Evolutionary conservation across 2,797 vertebrate species (phyloP), one percentile per base, ranked within the genome.

Genomic region (Microhierax caerulescens): DNA sequence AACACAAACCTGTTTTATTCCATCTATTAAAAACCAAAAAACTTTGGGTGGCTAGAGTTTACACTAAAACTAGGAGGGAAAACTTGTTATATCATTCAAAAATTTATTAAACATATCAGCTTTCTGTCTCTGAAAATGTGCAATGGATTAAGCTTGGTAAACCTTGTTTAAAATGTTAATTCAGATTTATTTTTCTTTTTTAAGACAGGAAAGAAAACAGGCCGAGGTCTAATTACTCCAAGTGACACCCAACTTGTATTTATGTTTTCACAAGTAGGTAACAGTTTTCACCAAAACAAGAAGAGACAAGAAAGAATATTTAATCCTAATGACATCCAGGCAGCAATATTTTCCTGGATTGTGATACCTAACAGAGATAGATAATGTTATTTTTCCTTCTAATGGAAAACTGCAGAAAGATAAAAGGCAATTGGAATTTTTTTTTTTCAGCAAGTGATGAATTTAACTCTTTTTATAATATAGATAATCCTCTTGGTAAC

Each of bases 351-450:
- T 90, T 78, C 61, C 47, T 90, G 67, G 37, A 87, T 36, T 72
- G 41, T 88, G 57, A 63, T 92, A 64, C 50, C 57, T 90, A 94
- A 90, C 82, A 88, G n/a, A 97, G 88, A 97, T 9, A 93, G 87
- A 94, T 90, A 91, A 96, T 89, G 64, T 92, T 96, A 74, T 97
- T 95, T 85, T 87, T 57, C 57, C 65, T 94, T 88, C 41, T 94
- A 97, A 95, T 90, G 43, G 90, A 94, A 97, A 96, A 93, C 43
- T 83, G 61, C 32, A 94, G 64, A 85, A 96, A 92, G 95, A 94
- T 89, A 94, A 97, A 96, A 94, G 41, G 60, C 68, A 95, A 91
- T 80, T 81, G 73, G 54, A 36, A 84, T n/a, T n/a, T n/a, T n/a
- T n/a, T n/a, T n/a, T n/a, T n/a, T 15, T 78, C 80, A 94, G 43